Conservation (phyloP, 2,113 vertebrate genomes). For the Lucifuga dentata region DNA sequence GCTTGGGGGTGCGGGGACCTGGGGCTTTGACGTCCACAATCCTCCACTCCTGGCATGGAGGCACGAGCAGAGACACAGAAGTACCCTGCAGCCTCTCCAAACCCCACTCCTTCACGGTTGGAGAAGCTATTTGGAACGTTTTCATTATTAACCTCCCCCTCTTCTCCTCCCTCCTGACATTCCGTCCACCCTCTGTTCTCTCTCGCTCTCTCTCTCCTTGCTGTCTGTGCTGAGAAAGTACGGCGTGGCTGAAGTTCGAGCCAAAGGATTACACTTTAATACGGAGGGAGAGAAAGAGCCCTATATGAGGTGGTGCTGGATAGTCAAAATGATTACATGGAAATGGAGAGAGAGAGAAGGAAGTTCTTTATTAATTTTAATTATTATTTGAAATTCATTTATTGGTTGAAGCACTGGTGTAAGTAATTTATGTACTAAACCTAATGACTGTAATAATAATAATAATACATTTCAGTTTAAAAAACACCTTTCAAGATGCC, state of each 20-base stretch:
- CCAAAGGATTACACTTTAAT: slow-evolving; percentile 49
- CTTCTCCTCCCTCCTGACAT: slow-evolving; percentile 28
- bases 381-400: slow-evolving; percentile 14
- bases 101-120: slow-evolving; percentile 40
- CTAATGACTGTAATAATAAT: not conserved
- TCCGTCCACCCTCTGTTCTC: not conserved
- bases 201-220: slow-evolving; percentile 47
- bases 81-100: slow-evolving; percentile 61
- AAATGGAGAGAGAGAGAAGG: slow-evolving; percentile 8
- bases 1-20: slow-evolving; percentile 42
- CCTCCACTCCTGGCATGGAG: slow-evolving; percentile 48
- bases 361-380: not conserved
- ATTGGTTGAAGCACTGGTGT: not conserved
- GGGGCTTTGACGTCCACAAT: slow-evolving; percentile 65
- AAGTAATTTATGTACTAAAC: not conserved
- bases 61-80: slow-evolving; percentile 50
- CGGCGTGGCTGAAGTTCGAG: slow-evolving; percentile 37
- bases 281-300: slow-evolving; percentile 12
- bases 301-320: slow-evolving; percentile 8
- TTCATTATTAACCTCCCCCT: slow-evolving; percentile 68
- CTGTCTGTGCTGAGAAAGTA: slow-evolving; percentile 58
- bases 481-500: too few relatives aligned
- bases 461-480: not conserved
- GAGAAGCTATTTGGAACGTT: slow-evolving; percentile 68
- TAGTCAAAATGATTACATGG: slow-evolving; percentile 20